A percentile compares a stretch with the other conserved stretches of the same genome.
Conservation (phyloP, 2,113 vertebrate genomes). For the Oceanodroma tethys region DNA sequence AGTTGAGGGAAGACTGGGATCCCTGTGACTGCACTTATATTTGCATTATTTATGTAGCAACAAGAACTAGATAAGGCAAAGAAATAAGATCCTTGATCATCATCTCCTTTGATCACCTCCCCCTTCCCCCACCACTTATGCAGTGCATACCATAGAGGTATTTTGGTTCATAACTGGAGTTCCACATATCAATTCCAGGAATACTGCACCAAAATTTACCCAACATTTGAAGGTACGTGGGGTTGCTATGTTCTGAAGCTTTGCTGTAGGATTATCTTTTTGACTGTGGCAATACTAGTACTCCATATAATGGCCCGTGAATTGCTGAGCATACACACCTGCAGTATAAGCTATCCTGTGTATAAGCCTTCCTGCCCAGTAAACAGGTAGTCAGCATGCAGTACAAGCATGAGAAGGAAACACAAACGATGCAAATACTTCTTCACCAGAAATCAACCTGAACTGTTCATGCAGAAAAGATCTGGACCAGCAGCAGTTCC, state of each 20-base stretch:
- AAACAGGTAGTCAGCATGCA: rapidly evolving
- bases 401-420: not conserved
- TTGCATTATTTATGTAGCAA: conserved; percentile 61
- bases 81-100: conserved; percentile 52
- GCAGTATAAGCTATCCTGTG: rapidly evolving
- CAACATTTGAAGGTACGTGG: not conserved
- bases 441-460: not conserved
- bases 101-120: conserved; percentile 32
- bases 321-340: not conserved
- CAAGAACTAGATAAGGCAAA: conserved; percentile 46
- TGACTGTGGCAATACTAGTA: not conserved
- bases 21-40: conserved; percentile 8
- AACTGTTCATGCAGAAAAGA: not conserved
- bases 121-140: not conserved
- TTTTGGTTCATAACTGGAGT: not conserved
- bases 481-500: not conserved
- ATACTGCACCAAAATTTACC: not conserved
- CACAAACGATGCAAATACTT: not conserved
- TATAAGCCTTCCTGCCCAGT: not conserved
- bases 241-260: not conserved
- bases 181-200: not conserved
- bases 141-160: not conserved
- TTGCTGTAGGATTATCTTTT: rapidly evolving
- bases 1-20: conserved; percentile 30
- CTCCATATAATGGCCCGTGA: rapidly evolving